Evolutionary conservation across 2,113 vertebrate species (phyloP).

Genomic region (Perccottus glenii): DNA sequence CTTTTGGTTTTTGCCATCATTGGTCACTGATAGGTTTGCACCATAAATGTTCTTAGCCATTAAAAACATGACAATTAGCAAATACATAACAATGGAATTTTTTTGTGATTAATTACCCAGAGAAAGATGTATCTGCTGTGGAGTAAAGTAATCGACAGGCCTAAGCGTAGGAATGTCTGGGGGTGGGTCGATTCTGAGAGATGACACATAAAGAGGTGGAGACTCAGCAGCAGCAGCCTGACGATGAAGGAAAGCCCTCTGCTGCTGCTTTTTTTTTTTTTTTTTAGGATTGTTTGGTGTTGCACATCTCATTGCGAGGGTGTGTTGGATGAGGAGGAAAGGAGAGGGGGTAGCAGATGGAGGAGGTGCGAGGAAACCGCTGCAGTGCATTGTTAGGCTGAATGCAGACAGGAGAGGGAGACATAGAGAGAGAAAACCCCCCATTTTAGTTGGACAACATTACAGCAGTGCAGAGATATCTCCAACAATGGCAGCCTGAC

Average conservation of each 20-base stretch:
- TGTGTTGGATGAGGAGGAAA: background rate
- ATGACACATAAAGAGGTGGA: constrained; percentile 54
- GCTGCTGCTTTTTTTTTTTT: constrained; percentile 18
- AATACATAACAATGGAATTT: no score
- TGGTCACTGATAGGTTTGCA: no score
- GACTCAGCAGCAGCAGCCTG: constrained; percentile 34
- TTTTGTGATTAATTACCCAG: background rate
- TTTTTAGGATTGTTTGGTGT: constrained; percentile 39
- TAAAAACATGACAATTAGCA: background rate
- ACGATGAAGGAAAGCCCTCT: constrained; percentile 60
- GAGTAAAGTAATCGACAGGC: background rate
- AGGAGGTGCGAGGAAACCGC: constrained; percentile 64
- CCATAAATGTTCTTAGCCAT: background rate
- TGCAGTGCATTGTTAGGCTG: constrained; percentile 77
- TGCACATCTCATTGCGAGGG: constrained; percentile 18
- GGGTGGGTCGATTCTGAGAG: constrained; percentile 53
- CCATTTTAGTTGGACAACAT: constrained; percentile 75
- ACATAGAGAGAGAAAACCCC: constrained; percentile 68
- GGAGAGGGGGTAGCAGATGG: constrained; percentile 2
- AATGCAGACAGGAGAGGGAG: constrained; percentile 67
- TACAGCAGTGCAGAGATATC: constrained; percentile 77
- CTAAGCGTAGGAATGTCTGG: constrained; percentile 37
- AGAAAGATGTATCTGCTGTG: background rate
- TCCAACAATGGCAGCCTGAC: constrained; percentile 67
- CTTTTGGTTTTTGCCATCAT: background rate